Percentiles rank a stretch among this genome's conserved stretches.
Evolutionary conservation across 2,797 vertebrate species (phyloP).

Genomic region (Channa striata): DNA sequence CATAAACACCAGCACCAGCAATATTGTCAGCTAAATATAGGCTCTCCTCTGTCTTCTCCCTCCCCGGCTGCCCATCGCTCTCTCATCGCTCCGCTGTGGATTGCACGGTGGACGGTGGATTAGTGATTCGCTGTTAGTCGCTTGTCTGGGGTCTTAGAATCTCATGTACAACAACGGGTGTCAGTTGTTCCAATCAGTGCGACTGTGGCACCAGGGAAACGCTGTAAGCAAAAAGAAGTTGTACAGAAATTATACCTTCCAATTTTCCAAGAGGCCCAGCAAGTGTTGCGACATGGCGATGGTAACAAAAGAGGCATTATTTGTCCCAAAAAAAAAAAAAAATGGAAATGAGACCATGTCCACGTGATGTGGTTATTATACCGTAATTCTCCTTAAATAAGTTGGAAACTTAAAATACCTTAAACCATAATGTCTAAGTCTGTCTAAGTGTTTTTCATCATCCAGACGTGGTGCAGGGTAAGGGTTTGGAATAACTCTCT

Average conservation of each 20-base stretch:
- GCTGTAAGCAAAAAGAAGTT: slow-evolving; percentile 3
- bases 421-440: too few species aligned
- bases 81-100: slow-evolving; percentile 39
- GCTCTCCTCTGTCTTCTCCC: slow-evolving; percentile 45
- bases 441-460: too few species aligned
- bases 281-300: too few species aligned
- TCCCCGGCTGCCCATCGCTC: slow-evolving; percentile 36
- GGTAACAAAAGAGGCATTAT: neutral
- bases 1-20: slow-evolving; percentile 88
- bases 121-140: slow-evolving; percentile 45
- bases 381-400: too few species aligned
- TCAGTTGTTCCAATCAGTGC: neutral
- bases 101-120: slow-evolving; percentile 64
- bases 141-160: slow-evolving; percentile 48
- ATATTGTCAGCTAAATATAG: slow-evolving; percentile 96
- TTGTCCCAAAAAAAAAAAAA: neutral
- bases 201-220: neutral
- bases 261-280: too few species aligned
- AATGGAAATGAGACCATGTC: too few species aligned
- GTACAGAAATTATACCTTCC: too few species aligned
- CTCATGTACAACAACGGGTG: slow-evolving; percentile 11
- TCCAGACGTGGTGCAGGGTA: too few species aligned
- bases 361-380: too few species aligned
- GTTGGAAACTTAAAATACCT: too few species aligned
- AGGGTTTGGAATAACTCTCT: too few species aligned